Percentiles rank a stretch among this genome's conserved stretches.
Conservation (phyloP, 2,888 invertebrate genomes). For the Camponotus fellah region DNA sequence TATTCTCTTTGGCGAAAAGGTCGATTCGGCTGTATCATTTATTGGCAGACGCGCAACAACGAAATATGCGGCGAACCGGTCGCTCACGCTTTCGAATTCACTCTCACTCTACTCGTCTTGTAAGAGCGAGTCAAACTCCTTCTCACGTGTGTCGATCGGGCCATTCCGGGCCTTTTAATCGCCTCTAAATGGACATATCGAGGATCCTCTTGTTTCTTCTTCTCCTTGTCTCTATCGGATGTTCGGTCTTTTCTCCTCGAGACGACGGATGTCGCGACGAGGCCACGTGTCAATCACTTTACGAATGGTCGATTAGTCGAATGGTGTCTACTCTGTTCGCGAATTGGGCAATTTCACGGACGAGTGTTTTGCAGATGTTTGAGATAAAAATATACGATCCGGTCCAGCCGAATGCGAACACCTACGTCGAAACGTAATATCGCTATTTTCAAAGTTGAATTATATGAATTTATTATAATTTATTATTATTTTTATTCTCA, state of each 20-base stretch:
- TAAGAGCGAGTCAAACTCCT: slow-evolving; percentile 51
- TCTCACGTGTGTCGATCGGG: slow-evolving; percentile 54
- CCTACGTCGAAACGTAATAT: background rate
- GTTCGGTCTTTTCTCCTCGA: slow-evolving; percentile 2
- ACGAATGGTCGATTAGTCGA: background rate
- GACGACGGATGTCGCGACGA: background rate
- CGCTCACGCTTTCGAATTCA: slow-evolving; percentile 79
- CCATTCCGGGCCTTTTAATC: slow-evolving; percentile 44
- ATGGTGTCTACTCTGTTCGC: background rate
- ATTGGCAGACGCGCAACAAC: slow-evolving; percentile 56
- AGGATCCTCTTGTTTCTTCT: slow-evolving; percentile 42
- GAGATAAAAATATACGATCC: background rate
- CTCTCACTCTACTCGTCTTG: slow-evolving; percentile 73
- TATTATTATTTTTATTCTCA: background rate
- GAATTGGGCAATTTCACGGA: slow-evolving; percentile 25
- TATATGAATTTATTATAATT: background rate
- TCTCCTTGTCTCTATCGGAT: slow-evolving; percentile 40
- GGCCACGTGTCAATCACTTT: slow-evolving; percentile 10
- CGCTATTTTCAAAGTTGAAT: background rate
- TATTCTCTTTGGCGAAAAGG: slow-evolving; percentile 41
- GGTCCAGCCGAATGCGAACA: background rate
- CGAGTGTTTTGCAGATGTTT: background rate
- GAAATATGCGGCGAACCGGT: slow-evolving; percentile 57
- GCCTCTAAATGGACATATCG: slow-evolving; percentile 56
- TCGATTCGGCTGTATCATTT: slow-evolving; percentile 61